These are phyloP conservation scores for Amiota mariae DNA, from an alignment of 2,888 invertebrate genomes.

Conservation along the genomic window DNA sequence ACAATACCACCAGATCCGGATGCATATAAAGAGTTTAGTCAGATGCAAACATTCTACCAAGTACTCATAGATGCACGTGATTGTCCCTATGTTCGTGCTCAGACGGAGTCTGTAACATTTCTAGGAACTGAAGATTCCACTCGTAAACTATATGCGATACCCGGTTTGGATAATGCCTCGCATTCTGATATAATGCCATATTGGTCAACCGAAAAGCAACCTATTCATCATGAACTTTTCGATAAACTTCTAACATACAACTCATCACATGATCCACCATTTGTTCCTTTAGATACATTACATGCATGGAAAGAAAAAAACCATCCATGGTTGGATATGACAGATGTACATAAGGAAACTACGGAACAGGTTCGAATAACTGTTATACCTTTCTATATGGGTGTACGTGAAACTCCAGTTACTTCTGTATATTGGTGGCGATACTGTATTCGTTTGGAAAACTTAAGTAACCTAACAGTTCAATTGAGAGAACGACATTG, in stretches of 20 bases:
- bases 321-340: constrained; percentile 95
- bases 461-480: constrained; percentile 88
- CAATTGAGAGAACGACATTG: constrained; percentile 95
- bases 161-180: constrained; percentile 96
- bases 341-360: constrained; percentile 96
- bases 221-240: constrained; percentile 94
- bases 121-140: constrained; percentile 95
- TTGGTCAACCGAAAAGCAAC: constrained; percentile 85
- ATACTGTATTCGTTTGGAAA: constrained; percentile 96
- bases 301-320: constrained; percentile 96
- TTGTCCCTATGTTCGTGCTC: constrained; percentile 96
- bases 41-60: constrained; percentile 95
- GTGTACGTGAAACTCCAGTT: constrained; percentile 90
- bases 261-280: constrained; percentile 86
- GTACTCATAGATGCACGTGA: constrained; percentile 96
- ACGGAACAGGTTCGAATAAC: constrained; percentile 90
- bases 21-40: constrained; percentile 74
- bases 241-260: constrained; percentile 91
- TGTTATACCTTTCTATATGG: constrained; percentile 98
- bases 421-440: constrained; percentile 96
- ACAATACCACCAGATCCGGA: constrained; percentile 87
- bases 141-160: constrained; percentile 93
- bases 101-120: constrained; percentile 97
- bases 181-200: constrained; percentile 98
- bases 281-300: constrained; percentile 88